phyloP scores from a whole-genome alignment of 2,888 invertebrate genomes.

The Axea sp. region DNA sequence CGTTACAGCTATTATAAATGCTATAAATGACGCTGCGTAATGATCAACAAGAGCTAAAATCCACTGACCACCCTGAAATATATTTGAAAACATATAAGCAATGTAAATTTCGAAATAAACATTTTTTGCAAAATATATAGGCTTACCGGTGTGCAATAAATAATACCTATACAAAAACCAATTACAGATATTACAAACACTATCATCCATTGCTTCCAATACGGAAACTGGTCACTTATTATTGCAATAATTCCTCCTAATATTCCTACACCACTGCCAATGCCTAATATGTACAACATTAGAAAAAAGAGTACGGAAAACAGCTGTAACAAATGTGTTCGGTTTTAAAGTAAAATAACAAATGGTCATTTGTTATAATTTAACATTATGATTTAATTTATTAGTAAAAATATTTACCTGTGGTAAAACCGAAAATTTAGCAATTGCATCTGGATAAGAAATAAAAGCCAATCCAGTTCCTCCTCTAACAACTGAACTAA shows the following conservation, averaged over 20 bases:
- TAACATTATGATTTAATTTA: too few species aligned
- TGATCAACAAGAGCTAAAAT: slow-evolving; percentile 79
- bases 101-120: background rate
- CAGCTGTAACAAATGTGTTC: slow-evolving; percentile 76
- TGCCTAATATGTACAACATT: slow-evolving; percentile 81
- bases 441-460: slow-evolving; percentile 91
- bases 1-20: slow-evolving; percentile 78
- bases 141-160: slow-evolving; percentile 80
- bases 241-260: slow-evolving; percentile 79
- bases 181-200: slow-evolving; percentile 74
- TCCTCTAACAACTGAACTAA: slow-evolving; percentile 85
- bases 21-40: slow-evolving; percentile 78
- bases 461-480: slow-evolving; percentile 91
- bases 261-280: slow-evolving; percentile 80
- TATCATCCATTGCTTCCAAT: slow-evolving; percentile 76
- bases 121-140: background rate
- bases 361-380: too few species aligned
- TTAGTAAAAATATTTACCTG: background rate
- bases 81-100: too few species aligned
- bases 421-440: background rate
- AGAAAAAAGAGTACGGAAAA: slow-evolving; percentile 81
- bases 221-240: slow-evolving; percentile 79
- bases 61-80: slow-evolving; percentile 79
- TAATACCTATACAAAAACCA: slow-evolving; percentile 78
- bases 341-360: too few species aligned